These are phyloP conservation scores for Drosophila tanythrix DNA, from an alignment of 2,888 invertebrate species.

Conservation along the genomic window DNA sequence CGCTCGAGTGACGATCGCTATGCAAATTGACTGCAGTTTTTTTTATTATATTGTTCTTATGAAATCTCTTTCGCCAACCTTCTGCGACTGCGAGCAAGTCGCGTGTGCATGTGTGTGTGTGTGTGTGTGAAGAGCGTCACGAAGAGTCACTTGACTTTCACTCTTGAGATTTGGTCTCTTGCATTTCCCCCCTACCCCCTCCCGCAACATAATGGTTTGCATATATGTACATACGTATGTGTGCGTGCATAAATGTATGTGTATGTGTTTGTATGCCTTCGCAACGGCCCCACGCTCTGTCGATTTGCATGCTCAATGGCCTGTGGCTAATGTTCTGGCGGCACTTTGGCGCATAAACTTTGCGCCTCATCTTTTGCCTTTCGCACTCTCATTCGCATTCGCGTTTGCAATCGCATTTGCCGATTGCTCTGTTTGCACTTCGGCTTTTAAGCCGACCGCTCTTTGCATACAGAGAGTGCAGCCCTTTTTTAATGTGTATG, in stretches of 20 bases:
- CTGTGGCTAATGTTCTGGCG: constrained; percentile 57
- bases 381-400: constrained; percentile 23
- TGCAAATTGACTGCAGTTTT: constrained; percentile 65
- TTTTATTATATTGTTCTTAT: constrained; percentile 7
- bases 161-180: constrained; percentile 48
- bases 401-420: constrained; percentile 19
- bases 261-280: neutral
- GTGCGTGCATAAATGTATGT: too few relatives aligned
- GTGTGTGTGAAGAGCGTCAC: constrained; percentile 55
- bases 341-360: constrained; percentile 67
- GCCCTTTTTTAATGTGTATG: constrained; percentile 45
- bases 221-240: neutral
- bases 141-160: constrained; percentile 75
- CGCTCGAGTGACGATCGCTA: constrained; percentile 57
- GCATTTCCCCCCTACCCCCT: constrained; percentile 1
- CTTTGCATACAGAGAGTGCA: constrained; percentile 53
- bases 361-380: constrained; percentile 31
- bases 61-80: constrained; percentile 15
- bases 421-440: constrained; percentile 40
- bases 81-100: constrained; percentile 1
- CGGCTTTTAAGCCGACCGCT: constrained; percentile 39
- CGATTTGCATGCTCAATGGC: constrained; percentile 67
- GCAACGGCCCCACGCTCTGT: constrained; percentile 18
- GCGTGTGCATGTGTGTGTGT: neutral
- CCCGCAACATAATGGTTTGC: neutral